Evolutionary conservation across 2,888 invertebrate species (phyloP), one percentile per base, ranked within the genome.

Genomic region (Desoria tigrina): DNA sequence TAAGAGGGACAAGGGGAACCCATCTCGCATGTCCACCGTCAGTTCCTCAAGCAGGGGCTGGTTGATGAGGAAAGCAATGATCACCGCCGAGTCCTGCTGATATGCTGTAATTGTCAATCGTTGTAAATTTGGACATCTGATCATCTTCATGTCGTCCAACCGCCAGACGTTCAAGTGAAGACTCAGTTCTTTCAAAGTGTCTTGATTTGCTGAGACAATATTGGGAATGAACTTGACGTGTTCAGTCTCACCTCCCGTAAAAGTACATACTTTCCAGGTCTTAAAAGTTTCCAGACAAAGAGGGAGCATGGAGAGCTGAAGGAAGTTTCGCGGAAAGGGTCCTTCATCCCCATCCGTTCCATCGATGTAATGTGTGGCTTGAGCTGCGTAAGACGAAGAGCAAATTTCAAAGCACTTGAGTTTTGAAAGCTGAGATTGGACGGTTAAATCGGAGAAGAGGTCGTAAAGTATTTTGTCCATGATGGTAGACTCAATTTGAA

Each of bases 311-410:
- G 69, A 63, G n/a, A 71, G 27, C 45, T 71, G 68, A 9, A 68
- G 55, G 61, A 71, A 67, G 42, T 71, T 71, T 23, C 68, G 32
- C 21, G 66, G 65, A 49, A 71, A 71, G 9, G 65, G 67, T 4
- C 50, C 55, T n/a, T 67, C 60, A 28, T 69, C 63, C 37, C 58
- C 66, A n/a, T 66, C 53, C 56, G 51, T 63, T n/a, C 42, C 59
- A 51, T 60, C 54, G 9, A 65, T 32, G 45, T 69, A 65, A 18
- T 54, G 59, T 39, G 49, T 21, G 1, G 57, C 45, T 3, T 26
- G 37, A 2, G 55, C 39, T 24, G 37, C 57, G 11, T 18, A 21
- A 2, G 16, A 3, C 18, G 18, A 37, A 7, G 57, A 42, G 21
- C 39, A 53, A 53, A 69, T 61, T 21, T 51, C 57, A 11, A 69